Evolutionary conservation across 1,140 invertebrate species (phyloP).

Genomic region (Campoletis sonorensis): DNA sequence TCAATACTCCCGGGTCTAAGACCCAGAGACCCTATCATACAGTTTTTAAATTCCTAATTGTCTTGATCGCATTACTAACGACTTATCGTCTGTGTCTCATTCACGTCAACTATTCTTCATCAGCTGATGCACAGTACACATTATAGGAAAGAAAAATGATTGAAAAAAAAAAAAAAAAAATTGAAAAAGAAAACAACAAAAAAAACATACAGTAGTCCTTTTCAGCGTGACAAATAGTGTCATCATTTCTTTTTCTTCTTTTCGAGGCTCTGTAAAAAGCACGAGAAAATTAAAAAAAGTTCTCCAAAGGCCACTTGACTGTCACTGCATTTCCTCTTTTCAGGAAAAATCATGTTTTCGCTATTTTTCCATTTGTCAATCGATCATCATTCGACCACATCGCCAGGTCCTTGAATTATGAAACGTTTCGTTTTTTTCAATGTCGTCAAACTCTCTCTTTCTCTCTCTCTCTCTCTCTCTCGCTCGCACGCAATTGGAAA

Average conservation of each 20-base stretch:
- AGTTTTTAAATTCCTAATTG: slow-evolving; percentile 56
- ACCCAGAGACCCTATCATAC: slow-evolving; percentile 63
- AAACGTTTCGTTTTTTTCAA: too few relatives aligned
- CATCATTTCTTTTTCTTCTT: background rate
- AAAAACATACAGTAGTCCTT: slow-evolving; percentile 17
- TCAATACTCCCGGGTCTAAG: slow-evolving; percentile 53
- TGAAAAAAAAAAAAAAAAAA: slow-evolving; percentile 13
- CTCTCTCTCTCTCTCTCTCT: too few relatives aligned
- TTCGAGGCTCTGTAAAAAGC: too few relatives aligned
- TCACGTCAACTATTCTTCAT: slow-evolving; percentile 14
- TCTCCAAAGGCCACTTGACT: slow-evolving; percentile 48
- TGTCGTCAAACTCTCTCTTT: too few relatives aligned
- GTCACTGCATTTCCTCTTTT: slow-evolving; percentile 18
- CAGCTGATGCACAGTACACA: slow-evolving; percentile 11
- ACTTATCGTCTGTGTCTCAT: slow-evolving; percentile 35
- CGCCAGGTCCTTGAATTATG: too few relatives aligned
- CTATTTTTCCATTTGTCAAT: slow-evolving; percentile 27
- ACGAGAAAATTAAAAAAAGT: background rate
- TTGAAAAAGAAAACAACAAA: slow-evolving; percentile 36
- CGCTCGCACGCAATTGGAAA: slow-evolving; percentile 56
- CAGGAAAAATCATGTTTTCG: slow-evolving; percentile 4
- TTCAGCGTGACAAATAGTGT: slow-evolving; percentile 5
- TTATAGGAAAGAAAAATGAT: slow-evolving; percentile 42
- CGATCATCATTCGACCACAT: slow-evolving; percentile 16
- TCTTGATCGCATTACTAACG: slow-evolving; percentile 48